phyloP scores from a whole-genome alignment of 2,113 vertebrate genomes.

The Vombatus ursinus region DNA sequence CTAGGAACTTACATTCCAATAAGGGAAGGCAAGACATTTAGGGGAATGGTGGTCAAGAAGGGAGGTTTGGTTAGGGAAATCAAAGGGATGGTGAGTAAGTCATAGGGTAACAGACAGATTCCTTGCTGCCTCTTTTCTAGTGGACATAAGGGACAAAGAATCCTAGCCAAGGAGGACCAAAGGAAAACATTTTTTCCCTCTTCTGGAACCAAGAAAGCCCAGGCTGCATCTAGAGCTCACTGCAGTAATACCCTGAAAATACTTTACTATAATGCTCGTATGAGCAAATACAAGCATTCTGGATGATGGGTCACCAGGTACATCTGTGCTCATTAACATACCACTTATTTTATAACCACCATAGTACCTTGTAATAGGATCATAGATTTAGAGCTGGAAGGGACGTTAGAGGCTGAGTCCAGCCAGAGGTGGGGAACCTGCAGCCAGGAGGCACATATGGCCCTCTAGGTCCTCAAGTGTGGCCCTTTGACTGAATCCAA shows the following conservation, averaged over 20 bases:
- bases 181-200: no score
- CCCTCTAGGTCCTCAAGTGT: no score
- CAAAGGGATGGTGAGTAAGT: background rate
- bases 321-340: conserved; percentile 53
- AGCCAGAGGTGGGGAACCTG: background rate
- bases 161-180: background rate
- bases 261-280: background rate
- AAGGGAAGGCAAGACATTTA: fast-evolving
- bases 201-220: background rate
- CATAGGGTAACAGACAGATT: background rate
- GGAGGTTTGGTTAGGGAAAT: background rate
- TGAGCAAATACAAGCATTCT: background rate
- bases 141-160: fast-evolving
- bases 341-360: conserved; percentile 6
- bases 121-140: fast-evolving
- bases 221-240: no score
- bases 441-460: no score
- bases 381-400: conserved; percentile 35
- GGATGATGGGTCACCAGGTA: conserved; percentile 34
- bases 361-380: conserved; percentile 65
- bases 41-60: fast-evolving
- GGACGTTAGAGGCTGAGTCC: background rate
- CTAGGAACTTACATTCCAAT: background rate
- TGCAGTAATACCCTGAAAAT: background rate
- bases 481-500: no score